Percentiles rank a stretch among this genome's conserved stretches.
Conservation (phyloP, 2,888 invertebrate genomes). For the Callimorpha dominula region DNA sequence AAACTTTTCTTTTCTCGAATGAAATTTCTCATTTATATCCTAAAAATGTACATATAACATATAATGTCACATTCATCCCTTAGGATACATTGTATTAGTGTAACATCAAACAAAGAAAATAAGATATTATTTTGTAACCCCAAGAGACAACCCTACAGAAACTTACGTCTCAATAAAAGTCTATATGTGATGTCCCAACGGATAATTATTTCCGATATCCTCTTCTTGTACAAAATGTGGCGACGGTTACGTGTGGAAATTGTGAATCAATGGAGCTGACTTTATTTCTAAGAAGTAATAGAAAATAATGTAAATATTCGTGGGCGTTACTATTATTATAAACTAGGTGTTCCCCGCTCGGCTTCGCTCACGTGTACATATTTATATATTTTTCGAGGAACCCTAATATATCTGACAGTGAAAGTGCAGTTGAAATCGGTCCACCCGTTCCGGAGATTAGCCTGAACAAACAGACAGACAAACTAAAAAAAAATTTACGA, state of each 20-base stretch:
- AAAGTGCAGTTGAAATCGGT: too few species aligned
- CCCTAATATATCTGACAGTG: too few species aligned
- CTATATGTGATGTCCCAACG: constrained; percentile 8
- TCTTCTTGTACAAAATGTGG: not conserved
- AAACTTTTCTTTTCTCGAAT: too few species aligned
- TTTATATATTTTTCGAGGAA: too few species aligned
- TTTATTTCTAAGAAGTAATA: not conserved
- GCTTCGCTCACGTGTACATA: not conserved
- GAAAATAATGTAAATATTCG: not conserved
- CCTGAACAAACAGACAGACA: too few species aligned
- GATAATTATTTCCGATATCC: constrained; percentile 22
- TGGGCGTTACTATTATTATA: not conserved
- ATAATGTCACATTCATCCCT: not conserved
- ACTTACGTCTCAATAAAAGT: constrained; percentile 14
- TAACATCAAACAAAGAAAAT: constrained; percentile 9
- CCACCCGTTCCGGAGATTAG: too few species aligned
- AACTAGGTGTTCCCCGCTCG: not conserved
- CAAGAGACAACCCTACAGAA: constrained; percentile 4
- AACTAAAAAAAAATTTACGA: too few species aligned
- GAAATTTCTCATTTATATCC: too few species aligned
- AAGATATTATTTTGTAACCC: constrained; percentile 9
- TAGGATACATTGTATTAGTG: not conserved
- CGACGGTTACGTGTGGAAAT: not conserved
- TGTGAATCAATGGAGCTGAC: not conserved
- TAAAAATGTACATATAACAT: not conserved